phyloP scores from a whole-genome alignment of 2,888 invertebrate genomes.

The Apeira syringaria region DNA sequence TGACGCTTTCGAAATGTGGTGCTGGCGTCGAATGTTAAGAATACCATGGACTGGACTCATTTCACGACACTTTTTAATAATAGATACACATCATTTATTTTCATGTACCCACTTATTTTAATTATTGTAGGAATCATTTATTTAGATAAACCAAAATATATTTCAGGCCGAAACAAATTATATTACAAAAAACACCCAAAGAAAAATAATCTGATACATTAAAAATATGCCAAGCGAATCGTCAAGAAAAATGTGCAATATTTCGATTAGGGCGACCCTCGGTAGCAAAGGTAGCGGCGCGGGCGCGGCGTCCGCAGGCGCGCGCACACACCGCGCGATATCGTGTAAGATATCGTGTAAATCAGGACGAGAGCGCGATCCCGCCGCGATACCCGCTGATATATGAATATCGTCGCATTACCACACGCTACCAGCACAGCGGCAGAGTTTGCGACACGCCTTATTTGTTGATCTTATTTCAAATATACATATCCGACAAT shows the following conservation, averaged over 20 bases:
- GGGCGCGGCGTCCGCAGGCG: constrained; percentile 25
- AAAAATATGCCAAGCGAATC: too few relatives aligned
- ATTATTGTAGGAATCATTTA: too few relatives aligned
- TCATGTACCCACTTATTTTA: too few relatives aligned
- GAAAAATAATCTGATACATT: too few relatives aligned
- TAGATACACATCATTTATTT: too few relatives aligned
- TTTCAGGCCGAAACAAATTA: too few relatives aligned
- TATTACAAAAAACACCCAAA: too few relatives aligned
- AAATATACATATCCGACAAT: constrained; percentile 14
- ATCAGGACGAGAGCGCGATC: constrained; percentile 67
- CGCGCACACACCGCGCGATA: constrained; percentile 50
- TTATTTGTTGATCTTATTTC: constrained; percentile 31
- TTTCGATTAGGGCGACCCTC: constrained; percentile 42
- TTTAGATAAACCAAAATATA: too few relatives aligned
- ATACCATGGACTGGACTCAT: too few relatives aligned
- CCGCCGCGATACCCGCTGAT: constrained; percentile 63
- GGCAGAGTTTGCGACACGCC: constrained; percentile 34
- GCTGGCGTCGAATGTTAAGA: too few relatives aligned
- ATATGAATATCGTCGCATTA: constrained; percentile 72
- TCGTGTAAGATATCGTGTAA: constrained; percentile 64
- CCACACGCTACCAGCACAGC: constrained; percentile 39
- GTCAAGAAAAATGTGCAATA: constrained; percentile 27
- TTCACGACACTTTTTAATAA: too few relatives aligned
- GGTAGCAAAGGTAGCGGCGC: constrained; percentile 16
- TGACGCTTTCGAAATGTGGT: too few relatives aligned